phyloP scores from a whole-genome alignment of 1,140 invertebrate species.

The Bilobella aurantiaca region DNA sequence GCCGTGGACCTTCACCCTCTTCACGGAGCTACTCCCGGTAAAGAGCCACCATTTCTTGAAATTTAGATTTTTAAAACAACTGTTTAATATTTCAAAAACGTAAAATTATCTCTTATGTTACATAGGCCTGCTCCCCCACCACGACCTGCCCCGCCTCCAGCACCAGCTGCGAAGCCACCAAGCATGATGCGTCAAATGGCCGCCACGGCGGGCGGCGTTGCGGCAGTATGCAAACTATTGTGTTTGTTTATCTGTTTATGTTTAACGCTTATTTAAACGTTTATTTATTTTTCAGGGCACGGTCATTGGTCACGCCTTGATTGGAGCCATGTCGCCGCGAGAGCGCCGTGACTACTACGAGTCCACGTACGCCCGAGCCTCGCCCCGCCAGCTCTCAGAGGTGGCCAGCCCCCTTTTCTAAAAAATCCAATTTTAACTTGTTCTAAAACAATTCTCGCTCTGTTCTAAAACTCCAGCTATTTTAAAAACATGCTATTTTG shows the following conservation, averaged over 20 bases:
- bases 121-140: too few relatives aligned
- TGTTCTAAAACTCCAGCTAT: not conserved
- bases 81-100: too few relatives aligned
- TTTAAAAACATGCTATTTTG: constrained; percentile 2
- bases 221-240: not conserved
- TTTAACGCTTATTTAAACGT: not conserved
- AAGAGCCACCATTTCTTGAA: not conserved
- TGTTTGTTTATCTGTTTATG: not conserved
- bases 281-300: not conserved
- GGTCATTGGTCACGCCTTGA: not conserved
- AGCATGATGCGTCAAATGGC: constrained; percentile 3
- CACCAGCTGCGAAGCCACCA: not conserved
- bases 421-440: too few relatives aligned
- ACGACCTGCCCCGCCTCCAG: not conserved
- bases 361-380: constrained; percentile 1
- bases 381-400: not conserved
- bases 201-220: constrained; percentile 1
- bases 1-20: not conserved
- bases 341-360: not conserved
- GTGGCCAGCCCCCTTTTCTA: too few relatives aligned
- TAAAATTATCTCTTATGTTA: too few relatives aligned
- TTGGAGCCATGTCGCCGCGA: not conserved
- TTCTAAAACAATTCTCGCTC: too few relatives aligned
- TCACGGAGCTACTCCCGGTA: not conserved
- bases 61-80: not conserved